These are phyloP conservation scores for Enteromius treurensis DNA, from an alignment of 2,797 vertebrate species.

Conservation along the genomic window DNA sequence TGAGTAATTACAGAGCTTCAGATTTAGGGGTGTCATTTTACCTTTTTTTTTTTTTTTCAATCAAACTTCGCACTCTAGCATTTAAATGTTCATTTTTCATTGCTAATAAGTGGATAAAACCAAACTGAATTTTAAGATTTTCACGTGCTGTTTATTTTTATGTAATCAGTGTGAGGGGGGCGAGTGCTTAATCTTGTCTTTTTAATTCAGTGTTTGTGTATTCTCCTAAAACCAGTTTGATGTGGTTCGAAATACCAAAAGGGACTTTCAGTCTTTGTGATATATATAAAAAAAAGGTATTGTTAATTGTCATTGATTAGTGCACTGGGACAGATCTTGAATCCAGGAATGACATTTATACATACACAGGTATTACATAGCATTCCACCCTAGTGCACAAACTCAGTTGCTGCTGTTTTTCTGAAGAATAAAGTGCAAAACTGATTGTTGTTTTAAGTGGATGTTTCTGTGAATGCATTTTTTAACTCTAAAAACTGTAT, in stretches of 20 bases:
- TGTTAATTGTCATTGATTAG: conserved; percentile 37
- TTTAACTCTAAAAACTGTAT: background rate
- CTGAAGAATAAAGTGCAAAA: conserved; percentile 57
- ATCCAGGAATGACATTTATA: background rate
- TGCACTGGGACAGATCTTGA: background rate
- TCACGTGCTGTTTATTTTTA: conserved; percentile 39
- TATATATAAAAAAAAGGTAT: conserved; percentile 39
- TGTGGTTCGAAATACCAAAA: conserved; percentile 20
- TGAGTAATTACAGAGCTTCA: background rate
- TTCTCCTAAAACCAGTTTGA: background rate
- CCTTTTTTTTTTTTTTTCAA: background rate
- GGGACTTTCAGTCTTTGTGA: conserved; percentile 21
- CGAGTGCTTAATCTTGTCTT: background rate
- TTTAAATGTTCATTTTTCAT: conserved; percentile 42
- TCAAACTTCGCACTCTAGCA: conserved; percentile 22
- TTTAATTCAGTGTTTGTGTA: conserved; percentile 49
- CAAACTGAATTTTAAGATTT: conserved; percentile 50
- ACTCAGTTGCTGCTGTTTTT: conserved; percentile 54
- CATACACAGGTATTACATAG: background rate
- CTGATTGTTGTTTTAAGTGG: background rate
- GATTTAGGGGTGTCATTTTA: background rate
- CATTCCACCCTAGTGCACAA: conserved; percentile 39
- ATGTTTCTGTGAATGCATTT: background rate
- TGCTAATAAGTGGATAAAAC: conserved; percentile 23
- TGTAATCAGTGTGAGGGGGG: conserved; percentile 37